phyloP scores from a whole-genome alignment of 2,888 invertebrate species.

The Eumerus sabulonum region DNA sequence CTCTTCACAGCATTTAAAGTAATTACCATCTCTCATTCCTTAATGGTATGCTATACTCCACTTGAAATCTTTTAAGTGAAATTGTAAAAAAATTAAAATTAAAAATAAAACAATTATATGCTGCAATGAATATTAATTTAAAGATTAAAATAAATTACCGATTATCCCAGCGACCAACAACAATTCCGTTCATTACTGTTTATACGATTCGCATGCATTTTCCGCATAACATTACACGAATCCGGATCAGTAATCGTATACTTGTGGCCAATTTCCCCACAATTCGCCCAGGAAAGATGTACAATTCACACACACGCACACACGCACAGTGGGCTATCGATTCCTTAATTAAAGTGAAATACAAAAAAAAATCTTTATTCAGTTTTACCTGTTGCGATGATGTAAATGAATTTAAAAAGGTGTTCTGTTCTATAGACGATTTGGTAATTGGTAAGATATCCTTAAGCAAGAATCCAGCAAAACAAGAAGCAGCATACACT shows the following conservation, averaged over 20 bases:
- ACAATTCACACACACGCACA: too few relatives aligned
- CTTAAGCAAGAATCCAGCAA: constrained; percentile 2
- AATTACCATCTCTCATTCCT: background rate
- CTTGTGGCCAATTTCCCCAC: background rate
- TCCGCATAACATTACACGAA: constrained; percentile 3
- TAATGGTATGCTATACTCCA: background rate
- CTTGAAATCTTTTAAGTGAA: constrained; percentile 5
- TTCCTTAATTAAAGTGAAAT: too few relatives aligned
- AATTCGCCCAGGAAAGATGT: too few relatives aligned
- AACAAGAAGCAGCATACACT: background rate
- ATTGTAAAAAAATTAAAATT: constrained; percentile 4
- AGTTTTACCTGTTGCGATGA: too few relatives aligned
- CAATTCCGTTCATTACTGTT: constrained; percentile 9
- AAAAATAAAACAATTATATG: constrained; percentile 17
- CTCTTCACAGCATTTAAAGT: too few relatives aligned
- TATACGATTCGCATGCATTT: constrained; percentile 7
- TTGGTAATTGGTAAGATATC: constrained; percentile 4
- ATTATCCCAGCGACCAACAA: constrained; percentile 17
- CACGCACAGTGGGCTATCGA: too few relatives aligned
- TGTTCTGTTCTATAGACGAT: background rate
- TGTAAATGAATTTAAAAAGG: too few relatives aligned
- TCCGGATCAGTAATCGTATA: background rate
- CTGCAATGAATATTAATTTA: constrained; percentile 26
- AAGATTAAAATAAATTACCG: constrained; percentile 33
- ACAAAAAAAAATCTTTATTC: too few relatives aligned